Evolutionary conservation across 2,888 invertebrate species (phyloP).

Genomic region (Caenorhabditis doughertyi): DNA sequence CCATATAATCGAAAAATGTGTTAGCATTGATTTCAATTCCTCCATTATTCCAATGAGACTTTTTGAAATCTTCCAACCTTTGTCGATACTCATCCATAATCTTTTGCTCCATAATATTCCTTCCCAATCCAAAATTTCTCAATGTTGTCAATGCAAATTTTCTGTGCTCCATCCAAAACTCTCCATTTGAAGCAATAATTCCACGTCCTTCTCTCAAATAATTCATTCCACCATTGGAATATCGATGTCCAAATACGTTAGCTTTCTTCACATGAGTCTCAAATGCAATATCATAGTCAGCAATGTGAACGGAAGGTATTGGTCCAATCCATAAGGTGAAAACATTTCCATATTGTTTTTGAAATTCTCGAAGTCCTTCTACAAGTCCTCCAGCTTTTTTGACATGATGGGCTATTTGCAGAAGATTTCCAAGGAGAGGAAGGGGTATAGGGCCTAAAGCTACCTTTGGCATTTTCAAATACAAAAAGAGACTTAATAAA

Average conservation of each 20-base stretch:
- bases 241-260: slow-evolving; percentile 29
- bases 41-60: slow-evolving; percentile 19
- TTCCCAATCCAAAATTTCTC: slow-evolving; percentile 69
- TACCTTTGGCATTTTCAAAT: too few relatives aligned
- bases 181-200: slow-evolving; percentile 59
- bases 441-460: slow-evolving; percentile 59
- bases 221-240: slow-evolving; percentile 33
- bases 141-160: slow-evolving; percentile 67
- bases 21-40: slow-evolving; percentile 34
- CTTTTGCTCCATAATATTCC: slow-evolving; percentile 67
- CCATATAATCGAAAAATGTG: slow-evolving; percentile 62
- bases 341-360: slow-evolving; percentile 62
- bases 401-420: slow-evolving; percentile 42
- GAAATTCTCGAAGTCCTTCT: slow-evolving; percentile 30
- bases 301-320: slow-evolving; percentile 62
- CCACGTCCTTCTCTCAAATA: slow-evolving; percentile 57
- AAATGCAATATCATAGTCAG: slow-evolving; percentile 59
- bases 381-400: slow-evolving; percentile 45
- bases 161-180: slow-evolving; percentile 64
- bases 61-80: slow-evolving; percentile 35
- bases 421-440: slow-evolving; percentile 66
- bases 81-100: slow-evolving; percentile 68
- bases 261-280: slow-evolving; percentile 55
- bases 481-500: too few relatives aligned
- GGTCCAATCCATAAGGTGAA: slow-evolving; percentile 69